Evolutionary conservation across 2,113 vertebrate genomes (phyloP), one percentile per base, ranked within the genome.

Genomic region (Leucoraja erinaceus): DNA sequence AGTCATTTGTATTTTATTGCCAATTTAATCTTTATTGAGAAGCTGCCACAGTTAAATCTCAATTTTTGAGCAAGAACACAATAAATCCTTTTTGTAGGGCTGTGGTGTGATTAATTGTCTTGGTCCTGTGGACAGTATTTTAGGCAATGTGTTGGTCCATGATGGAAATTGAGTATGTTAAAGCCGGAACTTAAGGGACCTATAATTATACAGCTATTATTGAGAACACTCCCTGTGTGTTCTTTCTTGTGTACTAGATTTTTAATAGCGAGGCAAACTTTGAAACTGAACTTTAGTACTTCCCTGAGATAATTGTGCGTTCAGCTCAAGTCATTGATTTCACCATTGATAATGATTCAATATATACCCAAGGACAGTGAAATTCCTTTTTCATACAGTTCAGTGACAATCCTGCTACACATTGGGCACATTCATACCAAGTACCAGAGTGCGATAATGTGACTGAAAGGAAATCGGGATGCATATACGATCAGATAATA

Each of bases 1-100:
- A 94, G 94, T 86, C 94, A 94, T 94, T 95, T 90, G 96, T 95
- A 96, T 96, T 97, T 96, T 94, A 94, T 95, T 97, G 96, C 95
- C 95, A 97, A 94, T 94, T 93, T 95, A 94, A 95, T 95, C 96
- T 96, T 97, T 97, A 94, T 94, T 96, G 95, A 96, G 96, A 96
- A 95, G 95, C 96, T 96, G 96, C 96, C 95, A 90, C 0, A 93
- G 94, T 94, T 95, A 83, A 96, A 96, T 94, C 93, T 95, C 94
- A 95, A 95, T 33, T 77, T 77, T 96, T 96, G 95, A 96, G 96
- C 96, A 94, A 95, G 4, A 94, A 94, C 95, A 95, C 94, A 95
- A 95, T 95, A 95, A 95, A 96, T 96, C 94, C 38, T 96, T 97
- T 96, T 96, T 97, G 96, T 93, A 38, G 93, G 93, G 90, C 79